Conservation (phyloP, 2,888 invertebrate genomes). For the Trilocha varians region DNA sequence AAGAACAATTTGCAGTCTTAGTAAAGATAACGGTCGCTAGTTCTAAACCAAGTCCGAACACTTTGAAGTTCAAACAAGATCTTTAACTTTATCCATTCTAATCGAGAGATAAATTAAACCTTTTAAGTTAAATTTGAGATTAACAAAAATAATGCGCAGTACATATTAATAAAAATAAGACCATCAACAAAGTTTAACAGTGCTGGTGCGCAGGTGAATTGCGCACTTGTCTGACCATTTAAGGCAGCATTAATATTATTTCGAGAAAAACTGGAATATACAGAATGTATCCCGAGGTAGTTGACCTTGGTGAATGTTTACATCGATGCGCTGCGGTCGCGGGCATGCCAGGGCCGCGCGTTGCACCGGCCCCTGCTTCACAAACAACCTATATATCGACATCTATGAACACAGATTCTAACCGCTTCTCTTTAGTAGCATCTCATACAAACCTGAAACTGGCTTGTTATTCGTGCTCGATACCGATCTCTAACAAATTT, state of each 20-base stretch:
- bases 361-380: slow-evolving; percentile 47
- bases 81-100: too few species aligned
- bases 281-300: slow-evolving; percentile 33
- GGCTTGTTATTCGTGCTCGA: too few species aligned
- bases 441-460: slow-evolving; percentile 27
- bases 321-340: slow-evolving; percentile 48
- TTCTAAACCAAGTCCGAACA: too few species aligned
- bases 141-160: too few species aligned
- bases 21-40: too few species aligned
- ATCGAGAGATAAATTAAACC: too few species aligned
- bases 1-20: too few species aligned
- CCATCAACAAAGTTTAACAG: slow-evolving; percentile 10
- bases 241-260: neutral
- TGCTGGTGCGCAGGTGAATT: neutral
- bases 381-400: slow-evolving; percentile 59
- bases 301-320: slow-evolving; percentile 66
- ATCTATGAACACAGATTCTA: slow-evolving; percentile 31
- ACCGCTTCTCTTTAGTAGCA: slow-evolving; percentile 49
- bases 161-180: slow-evolving; percentile 27
- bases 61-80: too few species aligned
- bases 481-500: too few species aligned
- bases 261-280: neutral
- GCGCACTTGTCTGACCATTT: neutral
- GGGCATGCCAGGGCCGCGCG: slow-evolving; percentile 59
- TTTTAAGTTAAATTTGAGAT: too few species aligned